These are phyloP conservation scores for Flexamia atlantica DNA, from an alignment of 2,888 invertebrate genomes.

Conservation along the genomic window DNA sequence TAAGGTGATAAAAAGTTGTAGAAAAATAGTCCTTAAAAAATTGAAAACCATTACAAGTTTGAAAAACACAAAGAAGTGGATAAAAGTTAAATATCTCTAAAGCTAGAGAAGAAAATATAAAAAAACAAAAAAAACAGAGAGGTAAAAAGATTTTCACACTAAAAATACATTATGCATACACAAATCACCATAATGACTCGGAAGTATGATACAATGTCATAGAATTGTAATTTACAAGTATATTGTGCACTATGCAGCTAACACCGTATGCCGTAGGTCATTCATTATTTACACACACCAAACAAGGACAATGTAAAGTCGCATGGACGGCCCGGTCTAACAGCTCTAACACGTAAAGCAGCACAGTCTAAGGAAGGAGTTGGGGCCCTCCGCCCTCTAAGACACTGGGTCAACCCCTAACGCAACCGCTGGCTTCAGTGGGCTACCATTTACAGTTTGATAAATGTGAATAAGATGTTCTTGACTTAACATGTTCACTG, in stretches of 20 bases:
- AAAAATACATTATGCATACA: slow-evolving; percentile 22
- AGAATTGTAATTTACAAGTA: slow-evolving; percentile 53
- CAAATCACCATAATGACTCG: slow-evolving; percentile 30
- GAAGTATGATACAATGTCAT: slow-evolving; percentile 51
- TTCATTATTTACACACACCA: slow-evolving; percentile 60
- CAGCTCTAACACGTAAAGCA: slow-evolving; percentile 45
- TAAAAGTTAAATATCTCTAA: neutral
- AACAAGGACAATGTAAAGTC: slow-evolving; percentile 47
- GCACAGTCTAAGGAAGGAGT: slow-evolving; percentile 30
- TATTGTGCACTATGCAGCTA: slow-evolving; percentile 39
- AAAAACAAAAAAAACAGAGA: neutral
- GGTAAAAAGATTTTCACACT: neutral
- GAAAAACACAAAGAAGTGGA: no score
- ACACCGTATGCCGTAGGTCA: slow-evolving; percentile 14
- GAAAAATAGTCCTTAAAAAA: no score
- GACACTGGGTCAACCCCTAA: slow-evolving; percentile 22
- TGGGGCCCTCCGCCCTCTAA: neutral
- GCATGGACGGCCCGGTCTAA: neutral
- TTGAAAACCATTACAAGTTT: no score
- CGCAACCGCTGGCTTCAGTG: slow-evolving; percentile 25
- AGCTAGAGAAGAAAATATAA: neutral
- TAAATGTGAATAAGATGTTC: no score
- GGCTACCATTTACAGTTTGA: no score
- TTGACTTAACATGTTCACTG: no score
- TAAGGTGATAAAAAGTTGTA: no score